Percentiles rank a stretch among this genome's conserved stretches.
These are phyloP conservation scores for Atlantisia rogersi DNA, from an alignment of 2,113 vertebrate genomes.

Conservation along the genomic window DNA sequence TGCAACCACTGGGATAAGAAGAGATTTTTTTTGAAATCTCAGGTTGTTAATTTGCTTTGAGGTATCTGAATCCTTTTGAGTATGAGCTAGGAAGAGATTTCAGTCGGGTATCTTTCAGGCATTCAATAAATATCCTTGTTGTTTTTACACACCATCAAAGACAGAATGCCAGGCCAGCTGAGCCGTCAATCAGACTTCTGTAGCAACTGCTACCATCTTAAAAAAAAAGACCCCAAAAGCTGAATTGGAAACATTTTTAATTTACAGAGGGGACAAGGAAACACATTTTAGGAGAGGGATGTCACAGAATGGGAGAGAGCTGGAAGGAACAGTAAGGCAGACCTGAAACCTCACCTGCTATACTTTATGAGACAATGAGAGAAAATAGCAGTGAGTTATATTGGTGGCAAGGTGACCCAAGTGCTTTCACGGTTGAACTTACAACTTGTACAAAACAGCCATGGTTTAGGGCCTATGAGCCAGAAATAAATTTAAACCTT, in stretches of 20 bases:
- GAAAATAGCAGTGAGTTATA: slow-evolving; percentile 37
- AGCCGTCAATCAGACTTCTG: background rate
- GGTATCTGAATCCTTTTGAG: background rate
- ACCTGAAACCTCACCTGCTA: background rate
- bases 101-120: background rate
- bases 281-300: background rate
- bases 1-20: background rate
- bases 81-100: background rate
- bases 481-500: slow-evolving; percentile 44
- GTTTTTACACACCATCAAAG: background rate
- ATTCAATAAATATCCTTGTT: background rate
- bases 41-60: background rate
- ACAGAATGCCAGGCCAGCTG: background rate
- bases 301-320: background rate
- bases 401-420: slow-evolving; percentile 44
- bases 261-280: background rate
- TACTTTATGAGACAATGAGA: background rate
- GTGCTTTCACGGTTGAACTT: slow-evolving; percentile 35
- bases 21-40: background rate
- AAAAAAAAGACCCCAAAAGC: background rate
- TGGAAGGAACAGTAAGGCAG: background rate
- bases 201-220: background rate
- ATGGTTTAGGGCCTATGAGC: slow-evolving; percentile 1
- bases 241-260: background rate
- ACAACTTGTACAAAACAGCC: slow-evolving; percentile 13